Percentiles rank a stretch among this genome's conserved stretches.
These are phyloP conservation scores for Brachycybe producta DNA, from an alignment of 2,888 invertebrate genomes.

Conservation along the genomic window DNA sequence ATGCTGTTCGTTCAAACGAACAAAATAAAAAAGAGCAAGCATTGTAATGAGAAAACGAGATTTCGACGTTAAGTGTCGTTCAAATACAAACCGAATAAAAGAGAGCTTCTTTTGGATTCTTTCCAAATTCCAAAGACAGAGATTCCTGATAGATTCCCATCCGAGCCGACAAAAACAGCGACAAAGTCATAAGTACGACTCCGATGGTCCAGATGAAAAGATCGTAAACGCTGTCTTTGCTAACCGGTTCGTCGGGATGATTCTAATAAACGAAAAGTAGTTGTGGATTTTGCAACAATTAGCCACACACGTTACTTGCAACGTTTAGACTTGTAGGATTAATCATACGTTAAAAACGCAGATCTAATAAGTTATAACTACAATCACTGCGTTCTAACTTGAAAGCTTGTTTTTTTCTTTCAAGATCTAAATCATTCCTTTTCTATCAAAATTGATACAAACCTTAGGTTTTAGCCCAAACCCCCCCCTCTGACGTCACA, in stretches of 20 bases:
- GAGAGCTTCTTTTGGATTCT: slow-evolving; percentile 17
- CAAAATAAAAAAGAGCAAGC: slow-evolving; percentile 4
- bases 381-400: too few relatives aligned
- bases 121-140: slow-evolving; percentile 16
- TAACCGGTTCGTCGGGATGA: slow-evolving; percentile 2
- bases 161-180: slow-evolving; percentile 18
- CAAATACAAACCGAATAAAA: slow-evolving; percentile 15
- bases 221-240: slow-evolving; percentile 1
- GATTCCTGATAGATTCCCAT: slow-evolving; percentile 19
- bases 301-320: too few relatives aligned
- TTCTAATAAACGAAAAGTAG: too few relatives aligned
- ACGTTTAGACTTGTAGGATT: too few relatives aligned
- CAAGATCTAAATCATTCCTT: too few relatives aligned
- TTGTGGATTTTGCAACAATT: too few relatives aligned
- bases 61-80: not conserved
- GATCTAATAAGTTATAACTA: too few relatives aligned
- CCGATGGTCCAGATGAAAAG: slow-evolving; percentile 5
- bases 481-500: too few relatives aligned
- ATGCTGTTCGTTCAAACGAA: slow-evolving; percentile 28
- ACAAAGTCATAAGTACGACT: slow-evolving; percentile 17
- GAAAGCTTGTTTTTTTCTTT: not conserved
- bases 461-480: too few relatives aligned
- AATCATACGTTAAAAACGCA: too few relatives aligned
- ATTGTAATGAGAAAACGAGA: not conserved
- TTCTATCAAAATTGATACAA: too few relatives aligned